phyloP scores from a whole-genome alignment of 2,797 vertebrate genomes.

The Coregonus sp. region DNA sequence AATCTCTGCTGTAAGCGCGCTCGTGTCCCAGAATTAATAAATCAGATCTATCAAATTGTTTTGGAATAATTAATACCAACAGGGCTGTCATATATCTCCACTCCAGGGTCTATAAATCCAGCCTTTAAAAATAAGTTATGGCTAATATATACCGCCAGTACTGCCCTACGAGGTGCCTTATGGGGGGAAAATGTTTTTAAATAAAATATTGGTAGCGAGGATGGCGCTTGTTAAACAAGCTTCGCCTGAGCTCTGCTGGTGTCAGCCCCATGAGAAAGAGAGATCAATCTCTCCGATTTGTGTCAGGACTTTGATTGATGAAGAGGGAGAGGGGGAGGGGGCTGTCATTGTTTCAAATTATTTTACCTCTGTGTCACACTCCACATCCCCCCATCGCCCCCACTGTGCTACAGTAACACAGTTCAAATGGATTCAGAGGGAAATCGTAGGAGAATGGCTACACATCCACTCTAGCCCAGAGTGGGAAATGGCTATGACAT shows the following conservation, averaged over 20 bases:
- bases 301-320: slow-evolving; percentile 60
- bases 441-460: slow-evolving; percentile 34
- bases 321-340: slow-evolving; percentile 41
- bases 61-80: slow-evolving; percentile 78
- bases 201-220: slow-evolving; percentile 62
- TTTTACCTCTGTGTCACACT: slow-evolving; percentile 46
- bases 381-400: slow-evolving; percentile 19
- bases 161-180: slow-evolving; percentile 47
- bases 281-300: slow-evolving; percentile 69
- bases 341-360: slow-evolving; percentile 38
- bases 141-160: slow-evolving; percentile 62
- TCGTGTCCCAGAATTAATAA: slow-evolving; percentile 76
- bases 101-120: slow-evolving; percentile 76
- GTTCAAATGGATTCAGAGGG: slow-evolving; percentile 16
- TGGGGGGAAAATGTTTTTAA: slow-evolving; percentile 49
- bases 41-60: slow-evolving; percentile 82
- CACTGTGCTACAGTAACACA: slow-evolving; percentile 21
- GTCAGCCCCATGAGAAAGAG: slow-evolving; percentile 55
- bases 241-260: slow-evolving; percentile 48
- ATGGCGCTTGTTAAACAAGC: slow-evolving; percentile 71
- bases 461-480: slow-evolving; percentile 12
- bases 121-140: slow-evolving; percentile 69
- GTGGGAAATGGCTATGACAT: neutral
- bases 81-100: slow-evolving; percentile 64
- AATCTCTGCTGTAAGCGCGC: slow-evolving; percentile 66